A percentile compares a stretch with the other conserved stretches of the same genome.
These are phyloP conservation scores for Phrynosoma blainvillii DNA, from an alignment of 2,113 vertebrate genomes.

Conservation along the genomic window DNA sequence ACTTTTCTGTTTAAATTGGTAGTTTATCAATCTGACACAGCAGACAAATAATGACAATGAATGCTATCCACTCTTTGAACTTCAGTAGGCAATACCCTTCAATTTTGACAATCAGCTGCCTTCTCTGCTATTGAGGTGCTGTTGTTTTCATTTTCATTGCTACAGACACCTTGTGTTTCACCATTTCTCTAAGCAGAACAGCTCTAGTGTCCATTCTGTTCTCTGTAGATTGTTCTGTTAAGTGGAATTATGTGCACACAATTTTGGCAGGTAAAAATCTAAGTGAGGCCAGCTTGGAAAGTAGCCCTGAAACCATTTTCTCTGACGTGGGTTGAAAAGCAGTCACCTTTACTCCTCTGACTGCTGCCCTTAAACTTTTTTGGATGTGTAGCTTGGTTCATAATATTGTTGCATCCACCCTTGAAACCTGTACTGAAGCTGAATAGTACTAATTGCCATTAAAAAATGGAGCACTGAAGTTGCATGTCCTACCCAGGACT, in stretches of 20 bases:
- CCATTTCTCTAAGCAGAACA: neutral
- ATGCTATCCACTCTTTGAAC: neutral
- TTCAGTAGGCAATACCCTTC: neutral
- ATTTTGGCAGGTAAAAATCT: neutral
- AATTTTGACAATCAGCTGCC: neutral
- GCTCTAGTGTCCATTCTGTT: neutral
- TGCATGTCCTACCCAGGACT: neutral
- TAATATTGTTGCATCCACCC: neutral
- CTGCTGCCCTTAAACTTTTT: neutral
- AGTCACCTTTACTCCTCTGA: neutral
- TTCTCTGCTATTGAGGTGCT: slow-evolving; percentile 10
- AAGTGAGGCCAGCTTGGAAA: neutral
- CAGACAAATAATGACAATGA: neutral
- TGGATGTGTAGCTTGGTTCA: neutral
- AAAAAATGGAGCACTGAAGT: neutral
- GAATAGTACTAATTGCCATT: neutral
- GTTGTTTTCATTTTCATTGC: neutral
- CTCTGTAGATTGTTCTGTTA: neutral
- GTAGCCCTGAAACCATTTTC: neutral
- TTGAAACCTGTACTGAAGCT: neutral
- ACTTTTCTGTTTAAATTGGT: slow-evolving; percentile 30
- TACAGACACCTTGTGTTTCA: neutral
- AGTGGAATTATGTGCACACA: neutral
- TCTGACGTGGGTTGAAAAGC: neutral
- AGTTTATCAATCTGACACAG: neutral